Conservation (phyloP, 2,888 invertebrate genomes). For the Altica lythri region DNA sequence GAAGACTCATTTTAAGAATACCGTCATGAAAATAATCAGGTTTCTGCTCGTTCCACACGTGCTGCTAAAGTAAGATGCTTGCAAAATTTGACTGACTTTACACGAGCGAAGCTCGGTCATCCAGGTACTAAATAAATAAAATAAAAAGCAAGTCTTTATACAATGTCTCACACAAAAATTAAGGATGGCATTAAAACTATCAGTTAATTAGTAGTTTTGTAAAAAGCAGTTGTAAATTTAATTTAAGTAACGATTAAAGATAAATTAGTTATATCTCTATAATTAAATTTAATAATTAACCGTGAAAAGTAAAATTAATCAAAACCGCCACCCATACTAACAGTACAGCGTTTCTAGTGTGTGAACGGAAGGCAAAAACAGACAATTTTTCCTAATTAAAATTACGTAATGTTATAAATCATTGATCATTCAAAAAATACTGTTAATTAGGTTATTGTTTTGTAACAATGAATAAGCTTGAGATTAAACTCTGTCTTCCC, state of each 20-base stretch:
- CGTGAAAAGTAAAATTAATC: constrained; percentile 7
- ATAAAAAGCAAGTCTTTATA: too few species aligned
- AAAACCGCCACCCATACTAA: constrained; percentile 7
- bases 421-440: constrained; percentile 11
- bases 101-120: too few species aligned
- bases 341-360: background rate
- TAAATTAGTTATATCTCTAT: background rate
- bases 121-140: too few species aligned
- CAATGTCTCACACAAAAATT: too few species aligned
- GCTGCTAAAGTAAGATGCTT: too few species aligned
- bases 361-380: constrained; percentile 17
- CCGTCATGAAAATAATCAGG: too few species aligned
- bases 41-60: too few species aligned
- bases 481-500: constrained; percentile 10
- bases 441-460: constrained; percentile 19
- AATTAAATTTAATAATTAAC: background rate
- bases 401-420: constrained; percentile 18
- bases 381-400: constrained; percentile 7
- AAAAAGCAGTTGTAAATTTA: too few species aligned
- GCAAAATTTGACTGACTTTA: too few species aligned
- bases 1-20: too few species aligned
- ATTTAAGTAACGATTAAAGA: background rate
- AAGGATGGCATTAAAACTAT: background rate
- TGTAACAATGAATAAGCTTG: constrained; percentile 11
- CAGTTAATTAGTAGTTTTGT: background rate